These are phyloP conservation scores for Andrena fulva DNA, from an alignment of 2,888 invertebrate species.

Conservation along the genomic window DNA sequence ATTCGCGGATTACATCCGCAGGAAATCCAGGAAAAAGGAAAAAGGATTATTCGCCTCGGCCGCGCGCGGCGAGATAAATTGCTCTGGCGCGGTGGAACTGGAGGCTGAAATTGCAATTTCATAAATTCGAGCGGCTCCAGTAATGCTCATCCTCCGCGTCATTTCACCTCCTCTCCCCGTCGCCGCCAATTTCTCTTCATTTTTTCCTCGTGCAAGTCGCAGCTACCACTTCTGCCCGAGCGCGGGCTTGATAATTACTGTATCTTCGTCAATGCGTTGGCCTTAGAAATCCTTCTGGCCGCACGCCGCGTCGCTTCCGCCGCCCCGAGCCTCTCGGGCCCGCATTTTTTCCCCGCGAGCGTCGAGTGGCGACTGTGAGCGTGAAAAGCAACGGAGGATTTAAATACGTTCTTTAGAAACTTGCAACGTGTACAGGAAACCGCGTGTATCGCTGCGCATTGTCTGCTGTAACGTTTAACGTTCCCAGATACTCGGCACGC, in stretches of 20 bases:
- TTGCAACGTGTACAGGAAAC: too few species aligned
- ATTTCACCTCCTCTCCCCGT: conserved; percentile 33
- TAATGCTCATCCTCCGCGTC: conserved; percentile 55
- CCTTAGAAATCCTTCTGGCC: neutral
- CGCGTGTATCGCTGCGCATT: too few species aligned
- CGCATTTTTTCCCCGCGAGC: too few species aligned
- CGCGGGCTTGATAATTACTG: conserved; percentile 53
- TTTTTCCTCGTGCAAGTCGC: neutral
- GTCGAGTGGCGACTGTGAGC: too few species aligned
- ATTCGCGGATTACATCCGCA: conserved; percentile 46
- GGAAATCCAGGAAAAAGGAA: conserved; percentile 20
- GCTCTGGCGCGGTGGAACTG: conserved; percentile 62
- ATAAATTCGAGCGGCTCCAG: conserved; percentile 75
- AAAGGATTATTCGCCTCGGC: conserved; percentile 61
- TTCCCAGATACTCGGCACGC: too few species aligned
- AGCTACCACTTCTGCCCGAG: conserved; percentile 10
- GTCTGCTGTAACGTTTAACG: too few species aligned
- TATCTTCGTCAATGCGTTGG: neutral
- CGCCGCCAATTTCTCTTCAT: neutral
- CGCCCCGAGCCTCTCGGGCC: too few species aligned
- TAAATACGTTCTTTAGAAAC: too few species aligned
- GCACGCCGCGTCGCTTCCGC: conserved; percentile 12
- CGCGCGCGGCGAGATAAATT: conserved; percentile 70
- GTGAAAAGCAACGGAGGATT: too few species aligned
- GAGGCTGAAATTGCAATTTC: conserved; percentile 78